Conservation (phyloP, 2,888 invertebrate genomes). For the Piscicola geometra region DNA sequence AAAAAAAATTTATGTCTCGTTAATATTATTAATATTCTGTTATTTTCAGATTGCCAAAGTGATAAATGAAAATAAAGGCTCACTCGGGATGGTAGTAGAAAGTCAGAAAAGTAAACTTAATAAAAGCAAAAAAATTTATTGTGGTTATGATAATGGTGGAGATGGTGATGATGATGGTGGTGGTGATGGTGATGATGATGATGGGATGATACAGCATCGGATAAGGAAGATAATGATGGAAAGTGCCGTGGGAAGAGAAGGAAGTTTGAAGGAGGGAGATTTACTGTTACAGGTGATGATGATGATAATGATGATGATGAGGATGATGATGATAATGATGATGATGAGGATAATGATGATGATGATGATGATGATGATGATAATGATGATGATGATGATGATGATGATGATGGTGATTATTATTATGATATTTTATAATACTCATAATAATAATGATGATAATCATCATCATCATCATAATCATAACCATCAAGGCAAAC, state of each 20-base stretch:
- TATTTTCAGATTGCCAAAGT: too few species aligned
- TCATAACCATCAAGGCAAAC: not conserved
- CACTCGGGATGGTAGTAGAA: not conserved
- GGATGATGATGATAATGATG: constrained; percentile 28
- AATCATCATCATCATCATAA: constrained; percentile 52
- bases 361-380: constrained; percentile 23
- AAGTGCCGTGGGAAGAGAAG: not conserved
- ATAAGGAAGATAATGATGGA: not conserved
- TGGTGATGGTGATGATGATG: not conserved
- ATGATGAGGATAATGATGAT: constrained; percentile 29
- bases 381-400: constrained; percentile 27
- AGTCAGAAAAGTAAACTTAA: not conserved
- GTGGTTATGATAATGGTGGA: not conserved
- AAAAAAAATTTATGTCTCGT: too few species aligned
- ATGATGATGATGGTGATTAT: constrained; percentile 66
- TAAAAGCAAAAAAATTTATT: not conserved
- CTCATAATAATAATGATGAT: constrained; percentile 55
- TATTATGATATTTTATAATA: constrained; percentile 60
- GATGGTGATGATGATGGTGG: not conserved
- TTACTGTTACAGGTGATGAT: constrained; percentile 60
- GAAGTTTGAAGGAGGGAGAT: not conserved
- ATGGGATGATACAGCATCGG: not conserved
- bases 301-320: constrained; percentile 61
- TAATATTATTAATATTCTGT: too few species aligned
- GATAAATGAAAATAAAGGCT: not conserved